Base-by-base conservation (phyloP, 64 coral and sea anemone species). In the Pocillopora damicornis region DNA sequence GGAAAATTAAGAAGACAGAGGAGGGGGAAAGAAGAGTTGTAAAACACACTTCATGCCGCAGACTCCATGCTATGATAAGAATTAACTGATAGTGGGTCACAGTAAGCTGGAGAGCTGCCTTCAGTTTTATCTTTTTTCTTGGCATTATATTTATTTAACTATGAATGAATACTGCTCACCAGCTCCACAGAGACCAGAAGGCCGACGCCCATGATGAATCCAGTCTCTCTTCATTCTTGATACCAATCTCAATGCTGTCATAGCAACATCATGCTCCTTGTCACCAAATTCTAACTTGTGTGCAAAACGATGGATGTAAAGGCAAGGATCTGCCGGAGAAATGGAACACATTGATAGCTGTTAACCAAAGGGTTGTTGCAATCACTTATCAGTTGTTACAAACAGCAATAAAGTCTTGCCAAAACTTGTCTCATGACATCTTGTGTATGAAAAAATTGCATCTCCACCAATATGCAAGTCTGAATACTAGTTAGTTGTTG, bases 281-380 rank as follows among this genome's bases (percentile, higher is more conserved):
- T 99, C 97, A 16, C 90, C 88, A 88, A 99, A 88, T 83, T 99
- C 90, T 51, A 99, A 88, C 88, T 99, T 92, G 58, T 99, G 97
- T 35, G 93, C 93, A 85, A 99, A 99, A 34, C 97, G 97, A 87
- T 99, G 93, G 86, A 99, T 99, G 60, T 99, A 99, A 22, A 99
- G 80, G 75, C 97, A 99, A 25, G 97, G 97, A 90, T 99, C 97
- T 99, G 17, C 42, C 42, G 30, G 9, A 71, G 22, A 25, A 4
- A 3, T 15, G 2, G 63, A 83, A 60, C 13, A 30, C 61, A 35
- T 63, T 30, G 9, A 30, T 35, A 67, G 35, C 26, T 66, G 67
- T 22, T 37, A 66, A 9, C 65, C 10, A 66, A 37, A 11, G 20
- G 42, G 7, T 30, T 30, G 30, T 30, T 30, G 30, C 30, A 30